Conservation (phyloP, 2,888 invertebrate genomes). For the Asteroscopus sphinx region DNA sequence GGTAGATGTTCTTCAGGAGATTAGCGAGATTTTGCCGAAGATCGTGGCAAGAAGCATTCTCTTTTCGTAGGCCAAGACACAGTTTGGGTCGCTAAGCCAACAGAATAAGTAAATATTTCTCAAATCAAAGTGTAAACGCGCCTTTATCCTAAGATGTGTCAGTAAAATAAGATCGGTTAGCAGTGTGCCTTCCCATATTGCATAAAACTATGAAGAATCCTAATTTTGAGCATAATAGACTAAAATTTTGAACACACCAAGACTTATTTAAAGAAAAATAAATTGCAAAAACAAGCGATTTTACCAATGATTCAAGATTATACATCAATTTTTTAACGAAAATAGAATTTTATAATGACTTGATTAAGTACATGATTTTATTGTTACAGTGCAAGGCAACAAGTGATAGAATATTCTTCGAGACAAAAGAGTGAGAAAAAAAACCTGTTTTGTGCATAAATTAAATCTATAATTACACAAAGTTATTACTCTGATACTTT, state of each 20-base stretch:
- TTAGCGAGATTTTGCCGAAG: no score
- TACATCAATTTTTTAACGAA: conserved; percentile 43
- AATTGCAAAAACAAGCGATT: conserved; percentile 46
- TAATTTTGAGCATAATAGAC: conserved; percentile 59
- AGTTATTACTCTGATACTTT: conserved; percentile 47
- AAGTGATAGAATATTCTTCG: conserved; percentile 46
- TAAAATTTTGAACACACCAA: conserved; percentile 58
- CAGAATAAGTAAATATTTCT: no score
- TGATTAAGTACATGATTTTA: conserved; percentile 53
- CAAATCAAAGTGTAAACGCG: conserved; percentile 3
- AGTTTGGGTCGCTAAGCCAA: no score
- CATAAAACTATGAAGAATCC: conserved; percentile 40
- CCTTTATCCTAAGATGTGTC: neutral
- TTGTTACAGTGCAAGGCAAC: conserved; percentile 54
- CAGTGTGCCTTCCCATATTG: conserved; percentile 32
- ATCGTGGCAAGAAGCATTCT: no score
- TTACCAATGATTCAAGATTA: conserved; percentile 28
- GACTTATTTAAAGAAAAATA: conserved; percentile 40
- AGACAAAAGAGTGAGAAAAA: conserved; percentile 35
- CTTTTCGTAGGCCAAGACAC: no score
- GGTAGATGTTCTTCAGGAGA: no score
- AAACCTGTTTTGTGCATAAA: conserved; percentile 52
- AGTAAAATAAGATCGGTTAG: neutral
- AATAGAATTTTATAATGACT: conserved; percentile 14
- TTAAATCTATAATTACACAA: conserved; percentile 47